Conservation (phyloP, 2,888 invertebrate species). For the Frankliniella fusca region DNA sequence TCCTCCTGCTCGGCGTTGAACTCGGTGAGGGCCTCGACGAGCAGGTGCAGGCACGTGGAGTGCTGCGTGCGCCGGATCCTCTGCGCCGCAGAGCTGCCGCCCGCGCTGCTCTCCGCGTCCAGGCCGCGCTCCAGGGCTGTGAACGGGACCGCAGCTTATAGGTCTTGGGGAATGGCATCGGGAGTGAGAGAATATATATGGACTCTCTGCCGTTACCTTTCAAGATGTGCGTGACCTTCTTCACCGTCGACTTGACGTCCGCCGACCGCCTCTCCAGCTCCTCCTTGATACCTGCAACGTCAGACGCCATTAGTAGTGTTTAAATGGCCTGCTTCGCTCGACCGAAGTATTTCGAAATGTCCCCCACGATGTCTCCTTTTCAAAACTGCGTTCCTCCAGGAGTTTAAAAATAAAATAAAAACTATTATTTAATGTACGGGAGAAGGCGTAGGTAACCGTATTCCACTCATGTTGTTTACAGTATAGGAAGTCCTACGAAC, state of each 20-base stretch:
- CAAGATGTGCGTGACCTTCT: conserved; percentile 40
- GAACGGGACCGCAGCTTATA: neutral
- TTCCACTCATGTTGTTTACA: no score
- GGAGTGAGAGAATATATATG: no score
- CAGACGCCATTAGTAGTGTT: neutral
- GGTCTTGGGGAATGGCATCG: neutral
- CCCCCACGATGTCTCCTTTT: no score
- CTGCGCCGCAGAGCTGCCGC: conserved; percentile 39
- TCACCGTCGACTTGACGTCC: conserved; percentile 43
- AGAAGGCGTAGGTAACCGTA: no score
- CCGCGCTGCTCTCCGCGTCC: neutral
- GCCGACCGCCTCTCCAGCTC: conserved; percentile 58
- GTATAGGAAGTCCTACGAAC: no score
- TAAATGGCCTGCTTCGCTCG: no score
- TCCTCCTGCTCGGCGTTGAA: conserved; percentile 57
- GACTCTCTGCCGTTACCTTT: conserved; percentile 42
- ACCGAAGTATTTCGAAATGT: no score
- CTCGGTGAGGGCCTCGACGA: conserved; percentile 57
- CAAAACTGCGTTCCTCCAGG: no score
- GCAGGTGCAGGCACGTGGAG: conserved; percentile 53
- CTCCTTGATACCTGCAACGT: conserved; percentile 55
- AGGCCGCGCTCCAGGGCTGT: conserved; percentile 6
- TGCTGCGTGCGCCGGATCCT: conserved; percentile 49
- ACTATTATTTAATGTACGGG: no score
- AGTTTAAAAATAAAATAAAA: no score